A percentile compares a stretch with the other conserved stretches of the same genome.
Conservation (phyloP, 2,888 invertebrate species). For the Sinotaia quadrata region DNA sequence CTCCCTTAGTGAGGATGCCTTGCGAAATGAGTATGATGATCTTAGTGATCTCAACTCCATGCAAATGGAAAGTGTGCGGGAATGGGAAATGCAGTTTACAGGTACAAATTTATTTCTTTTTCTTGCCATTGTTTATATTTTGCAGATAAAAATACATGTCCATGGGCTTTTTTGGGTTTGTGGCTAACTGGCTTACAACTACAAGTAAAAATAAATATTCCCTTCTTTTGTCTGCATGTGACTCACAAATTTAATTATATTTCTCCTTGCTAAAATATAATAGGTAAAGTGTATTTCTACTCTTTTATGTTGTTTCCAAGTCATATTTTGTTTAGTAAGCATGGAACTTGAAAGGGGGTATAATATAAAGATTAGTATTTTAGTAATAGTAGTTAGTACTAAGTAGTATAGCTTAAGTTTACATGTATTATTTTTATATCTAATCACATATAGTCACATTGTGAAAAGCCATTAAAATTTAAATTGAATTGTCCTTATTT, state of each 20-base stretch:
- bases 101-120: constrained; percentile 76
- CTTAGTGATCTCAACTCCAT: constrained; percentile 91
- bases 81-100: constrained; percentile 98
- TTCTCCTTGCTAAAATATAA: too few relatives aligned
- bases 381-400: too few relatives aligned
- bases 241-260: too few relatives aligned
- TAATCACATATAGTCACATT: too few relatives aligned
- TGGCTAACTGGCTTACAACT: background rate
- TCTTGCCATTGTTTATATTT: too few relatives aligned
- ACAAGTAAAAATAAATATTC: background rate
- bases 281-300: background rate
- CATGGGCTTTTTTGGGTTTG: background rate
- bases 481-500: too few relatives aligned
- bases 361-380: background rate
- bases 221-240: background rate
- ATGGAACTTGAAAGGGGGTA: background rate
- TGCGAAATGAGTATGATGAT: constrained; percentile 93
- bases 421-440: too few relatives aligned
- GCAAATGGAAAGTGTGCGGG: constrained; percentile 95
- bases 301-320: background rate
- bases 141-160: background rate
- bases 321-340: background rate
- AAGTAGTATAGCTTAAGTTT: too few relatives aligned
- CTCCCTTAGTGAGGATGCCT: constrained; percentile 79
- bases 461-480: too few relatives aligned